phyloP scores from a whole-genome alignment of 2,113 vertebrate species.

The Austrofundulus limnaeus region DNA sequence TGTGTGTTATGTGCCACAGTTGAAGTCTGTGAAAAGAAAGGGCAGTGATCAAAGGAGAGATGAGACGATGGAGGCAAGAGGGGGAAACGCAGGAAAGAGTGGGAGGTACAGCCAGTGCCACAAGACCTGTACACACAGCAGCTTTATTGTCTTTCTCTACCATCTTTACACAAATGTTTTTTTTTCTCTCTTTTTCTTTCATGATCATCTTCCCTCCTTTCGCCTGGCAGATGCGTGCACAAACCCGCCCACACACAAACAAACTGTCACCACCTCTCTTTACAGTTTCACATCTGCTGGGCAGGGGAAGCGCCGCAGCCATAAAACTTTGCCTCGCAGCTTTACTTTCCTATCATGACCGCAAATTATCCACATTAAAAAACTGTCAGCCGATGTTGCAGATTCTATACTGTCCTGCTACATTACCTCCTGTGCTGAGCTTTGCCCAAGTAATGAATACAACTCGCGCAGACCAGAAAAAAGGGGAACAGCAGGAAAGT shows the following conservation, averaged over 20 bases:
- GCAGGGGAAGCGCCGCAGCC: slow-evolving; percentile 10
- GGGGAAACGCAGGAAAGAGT: slow-evolving; percentile 43
- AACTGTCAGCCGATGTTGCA: slow-evolving; percentile 35
- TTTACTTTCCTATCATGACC: slow-evolving; percentile 47
- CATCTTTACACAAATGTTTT: slow-evolving; percentile 50
- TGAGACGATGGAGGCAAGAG: slow-evolving; percentile 49
- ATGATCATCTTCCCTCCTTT: slow-evolving; percentile 39
- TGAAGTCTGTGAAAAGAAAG: slow-evolving; percentile 56
- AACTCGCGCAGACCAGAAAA: slow-evolving; percentile 15
- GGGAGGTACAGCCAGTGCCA: slow-evolving; percentile 45
- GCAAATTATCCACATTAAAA: slow-evolving; percentile 18
- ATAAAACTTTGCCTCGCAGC: slow-evolving; percentile 47
- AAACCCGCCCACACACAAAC: slow-evolving; percentile 37
- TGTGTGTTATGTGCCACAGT: slow-evolving; percentile 30
- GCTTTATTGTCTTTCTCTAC: slow-evolving; percentile 51
- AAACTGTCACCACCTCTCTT: slow-evolving; percentile 49
- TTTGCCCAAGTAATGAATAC: slow-evolving; percentile 59
- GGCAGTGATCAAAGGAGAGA: slow-evolving; percentile 73
- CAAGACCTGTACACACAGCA: slow-evolving; percentile 43
- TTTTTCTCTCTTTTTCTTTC: slow-evolving; percentile 54
- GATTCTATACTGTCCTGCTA: slow-evolving; percentile 12
- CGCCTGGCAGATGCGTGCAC: slow-evolving; percentile 29
- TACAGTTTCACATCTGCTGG: slow-evolving; percentile 40
- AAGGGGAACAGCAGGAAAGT: slow-evolving; percentile 56
- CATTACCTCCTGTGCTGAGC: slow-evolving; percentile 33